Percentiles rank a stretch among this genome's conserved stretches.
phyloP scores from a whole-genome alignment of 2,113 vertebrate genomes.

The Craseonycteris thonglongyai region DNA sequence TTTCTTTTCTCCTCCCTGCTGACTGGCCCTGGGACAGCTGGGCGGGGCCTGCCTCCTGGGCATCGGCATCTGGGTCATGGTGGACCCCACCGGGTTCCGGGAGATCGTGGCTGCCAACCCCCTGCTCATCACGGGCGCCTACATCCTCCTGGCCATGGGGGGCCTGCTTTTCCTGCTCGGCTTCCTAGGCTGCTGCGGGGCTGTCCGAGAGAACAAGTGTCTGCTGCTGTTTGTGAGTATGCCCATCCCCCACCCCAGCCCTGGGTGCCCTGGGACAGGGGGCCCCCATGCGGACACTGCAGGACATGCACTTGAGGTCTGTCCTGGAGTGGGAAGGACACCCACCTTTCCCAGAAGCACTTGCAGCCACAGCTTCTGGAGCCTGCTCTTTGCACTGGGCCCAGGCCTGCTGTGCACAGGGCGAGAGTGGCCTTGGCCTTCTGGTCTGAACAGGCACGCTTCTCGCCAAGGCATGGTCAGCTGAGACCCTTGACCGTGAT shows the following conservation, averaged over 20 bases:
- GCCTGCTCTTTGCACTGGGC: accelerated
- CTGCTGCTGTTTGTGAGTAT: conserved; percentile 93
- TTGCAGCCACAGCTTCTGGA: neutral
- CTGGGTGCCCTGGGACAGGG: accelerated
- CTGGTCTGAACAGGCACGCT: neutral
- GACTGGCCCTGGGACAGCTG: conserved; percentile 76
- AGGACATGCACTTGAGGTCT: neutral
- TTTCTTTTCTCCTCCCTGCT: neutral
- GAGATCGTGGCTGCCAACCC: conserved; percentile 93
- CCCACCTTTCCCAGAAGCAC: neutral
- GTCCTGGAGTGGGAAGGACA: too few species aligned
- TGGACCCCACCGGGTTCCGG: conserved; percentile 92
- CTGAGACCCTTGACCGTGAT: accelerated
- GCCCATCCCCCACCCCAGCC: neutral
- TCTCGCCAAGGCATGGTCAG: accelerated
- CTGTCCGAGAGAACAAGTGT: conserved; percentile 92
- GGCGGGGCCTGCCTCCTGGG: conserved; percentile 90
- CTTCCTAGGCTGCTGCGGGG: conserved; percentile 94
- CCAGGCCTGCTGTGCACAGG: neutral
- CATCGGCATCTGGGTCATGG: conserved; percentile 90
- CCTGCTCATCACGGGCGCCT: conserved; percentile 89
- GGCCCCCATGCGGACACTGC: neutral
- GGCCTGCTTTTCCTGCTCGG: conserved; percentile 92
- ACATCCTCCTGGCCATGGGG: conserved; percentile 92
- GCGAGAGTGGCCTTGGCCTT: neutral